A percentile compares a stretch with the other conserved stretches of the same genome.
phyloP scores from a whole-genome alignment of 2,113 vertebrate genomes.

The Tetraodon nigroviridis region DNA sequence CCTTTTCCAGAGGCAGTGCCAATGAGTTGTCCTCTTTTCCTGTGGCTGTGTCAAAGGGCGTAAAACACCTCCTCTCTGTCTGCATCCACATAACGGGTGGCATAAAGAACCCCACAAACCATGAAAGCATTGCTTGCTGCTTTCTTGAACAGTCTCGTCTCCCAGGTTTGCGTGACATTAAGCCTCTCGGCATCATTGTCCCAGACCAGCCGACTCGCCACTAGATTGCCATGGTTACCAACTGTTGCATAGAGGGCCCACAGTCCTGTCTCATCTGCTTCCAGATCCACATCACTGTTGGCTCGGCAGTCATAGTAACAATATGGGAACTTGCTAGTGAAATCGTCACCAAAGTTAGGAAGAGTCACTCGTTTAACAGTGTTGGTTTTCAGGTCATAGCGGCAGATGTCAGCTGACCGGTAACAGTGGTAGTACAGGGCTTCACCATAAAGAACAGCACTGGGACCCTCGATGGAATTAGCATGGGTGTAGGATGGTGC shows the following conservation, averaged over 20 bases:
- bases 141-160: conserved; percentile 75
- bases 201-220: conserved; percentile 56
- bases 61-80: conserved; percentile 86
- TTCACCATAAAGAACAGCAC: conserved; percentile 73
- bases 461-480: conserved; percentile 74
- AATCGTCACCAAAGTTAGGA: conserved; percentile 65
- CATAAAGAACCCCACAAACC: conserved; percentile 86
- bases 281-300: conserved; percentile 77
- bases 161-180: conserved; percentile 77
- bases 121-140: conserved; percentile 85
- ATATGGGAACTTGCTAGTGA: conserved; percentile 83
- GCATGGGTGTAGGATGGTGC: conserved; percentile 5
- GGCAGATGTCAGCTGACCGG: conserved; percentile 52
- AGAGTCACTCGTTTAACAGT: conserved; percentile 40
- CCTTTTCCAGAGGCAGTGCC: conserved; percentile 59
- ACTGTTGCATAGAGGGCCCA: conserved; percentile 72
- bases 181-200: conserved; percentile 19
- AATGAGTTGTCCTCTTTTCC: conserved; percentile 65
- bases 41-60: conserved; percentile 79
- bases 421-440: conserved; percentile 77
- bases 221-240: conserved; percentile 69
- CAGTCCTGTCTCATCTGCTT: conserved; percentile 66
- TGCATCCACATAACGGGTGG: conserved; percentile 68
- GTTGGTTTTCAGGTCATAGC: conserved; percentile 54
- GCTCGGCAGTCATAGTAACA: conserved; percentile 72